Evolutionary conservation across 2,888 invertebrate species (phyloP).

Genomic region (Phyto melanocephala): DNA sequence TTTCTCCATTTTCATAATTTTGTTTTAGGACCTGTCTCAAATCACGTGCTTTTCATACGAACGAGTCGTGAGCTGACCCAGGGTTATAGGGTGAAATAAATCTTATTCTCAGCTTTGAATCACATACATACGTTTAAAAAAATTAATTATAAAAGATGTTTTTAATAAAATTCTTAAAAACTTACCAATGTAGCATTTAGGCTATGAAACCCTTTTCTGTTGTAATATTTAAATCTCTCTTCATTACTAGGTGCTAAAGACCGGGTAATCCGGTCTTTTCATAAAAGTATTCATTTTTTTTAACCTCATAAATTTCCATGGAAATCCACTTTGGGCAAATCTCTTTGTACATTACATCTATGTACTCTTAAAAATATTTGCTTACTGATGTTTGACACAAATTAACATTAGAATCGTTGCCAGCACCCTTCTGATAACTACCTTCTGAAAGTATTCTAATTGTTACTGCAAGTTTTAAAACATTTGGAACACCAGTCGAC

Average conservation of each 20-base stretch:
- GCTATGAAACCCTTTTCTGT: slow-evolving; percentile 1
- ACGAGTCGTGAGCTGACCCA: no score
- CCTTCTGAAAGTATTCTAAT: background rate
- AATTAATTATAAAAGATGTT: background rate
- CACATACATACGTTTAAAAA: slow-evolving; percentile 3
- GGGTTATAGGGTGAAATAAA: background rate
- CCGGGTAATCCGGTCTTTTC: background rate
- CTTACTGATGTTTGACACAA: background rate
- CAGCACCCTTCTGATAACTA: slow-evolving; percentile 7
- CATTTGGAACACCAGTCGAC: background rate
- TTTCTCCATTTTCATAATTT: background rate
- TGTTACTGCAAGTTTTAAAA: background rate
- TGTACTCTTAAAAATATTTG: background rate
- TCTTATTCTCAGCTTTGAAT: background rate
- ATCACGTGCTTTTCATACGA: background rate
- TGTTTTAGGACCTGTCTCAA: background rate
- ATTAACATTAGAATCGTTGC: background rate
- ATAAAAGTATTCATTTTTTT: slow-evolving; percentile 2
- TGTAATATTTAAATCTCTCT: background rate
- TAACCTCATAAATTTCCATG: background rate
- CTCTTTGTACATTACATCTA: slow-evolving; percentile 6
- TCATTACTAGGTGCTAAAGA: background rate
- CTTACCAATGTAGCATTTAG: slow-evolving; percentile 10
- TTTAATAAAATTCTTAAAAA: background rate
- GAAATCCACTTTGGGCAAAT: slow-evolving; percentile 16